phyloP scores from a whole-genome alignment of 2,888 invertebrate genomes.

The Drosophila mimica region DNA sequence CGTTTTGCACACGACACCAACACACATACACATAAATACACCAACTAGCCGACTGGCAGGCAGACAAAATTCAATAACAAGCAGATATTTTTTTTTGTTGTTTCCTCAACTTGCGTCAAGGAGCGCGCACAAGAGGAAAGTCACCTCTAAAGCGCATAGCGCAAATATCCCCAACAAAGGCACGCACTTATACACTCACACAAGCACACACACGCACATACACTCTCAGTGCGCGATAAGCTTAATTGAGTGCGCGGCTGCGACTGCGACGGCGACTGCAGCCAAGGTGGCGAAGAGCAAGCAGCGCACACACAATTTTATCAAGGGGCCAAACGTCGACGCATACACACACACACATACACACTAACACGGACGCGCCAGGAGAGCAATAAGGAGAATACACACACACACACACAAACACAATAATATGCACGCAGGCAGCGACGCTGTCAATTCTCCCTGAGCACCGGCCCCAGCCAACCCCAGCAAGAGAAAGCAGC shows the following conservation, averaged over 20 bases:
- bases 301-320: slow-evolving; percentile 58
- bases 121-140: slow-evolving; percentile 71
- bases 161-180: slow-evolving; percentile 69
- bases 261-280: slow-evolving; percentile 36
- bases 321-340: slow-evolving; percentile 71
- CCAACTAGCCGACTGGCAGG: slow-evolving; percentile 20
- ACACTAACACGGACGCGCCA: slow-evolving; percentile 45
- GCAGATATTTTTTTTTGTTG: slow-evolving; percentile 47
- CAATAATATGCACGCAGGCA: slow-evolving; percentile 57
- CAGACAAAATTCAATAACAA: slow-evolving; percentile 48
- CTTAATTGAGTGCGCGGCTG: slow-evolving; percentile 74
- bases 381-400: slow-evolving; percentile 77
- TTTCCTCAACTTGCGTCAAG: slow-evolving; percentile 46
- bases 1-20: slow-evolving; percentile 79
- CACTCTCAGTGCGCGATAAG: slow-evolving; percentile 73
- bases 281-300: slow-evolving; percentile 43
- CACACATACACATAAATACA: slow-evolving; percentile 17
- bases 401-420: slow-evolving; percentile 1
- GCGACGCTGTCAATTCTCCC: slow-evolving; percentile 48
- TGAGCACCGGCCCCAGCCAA: slow-evolving; percentile 28
- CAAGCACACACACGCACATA: slow-evolving; percentile 22
- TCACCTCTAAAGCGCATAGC: slow-evolving; percentile 76
- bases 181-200: slow-evolving; percentile 26
- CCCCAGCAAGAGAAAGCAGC: slow-evolving; percentile 73
- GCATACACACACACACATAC: slow-evolving; percentile 20